Base-by-base conservation (phyloP, 92 coral and sea anemone species). In the Actinostola sp. region DNA sequence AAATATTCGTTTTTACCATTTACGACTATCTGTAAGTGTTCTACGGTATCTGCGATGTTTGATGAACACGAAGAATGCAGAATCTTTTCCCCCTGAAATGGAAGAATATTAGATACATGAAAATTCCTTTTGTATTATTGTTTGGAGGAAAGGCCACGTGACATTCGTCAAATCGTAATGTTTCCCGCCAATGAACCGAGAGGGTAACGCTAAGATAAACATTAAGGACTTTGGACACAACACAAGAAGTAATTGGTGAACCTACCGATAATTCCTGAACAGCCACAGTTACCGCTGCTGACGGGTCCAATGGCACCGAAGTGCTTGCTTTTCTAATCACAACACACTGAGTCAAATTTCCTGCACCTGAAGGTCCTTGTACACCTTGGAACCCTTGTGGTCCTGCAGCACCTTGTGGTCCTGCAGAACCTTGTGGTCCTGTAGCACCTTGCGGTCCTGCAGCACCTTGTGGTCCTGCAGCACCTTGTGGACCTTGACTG, bases 11-110 rank as follows among this genome's bases (percentile, higher is more conserved):
- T 68, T 17, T 68, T 32, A 0, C 62, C 62, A 68, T 14, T 57
- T 19, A 34, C 34, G 0, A 24, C 1, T 27, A 23, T 35, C 12
- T 67, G 49, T 24, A 31, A 24, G 42, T 38, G 72, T 1, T 67
- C 25, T 17, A 49, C 42, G 13, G 60, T 29, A 32, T 67, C 72
- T 16, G 72, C 84, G 10, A 26, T 61, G 24, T 79, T 59, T 8
- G 84, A 69, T n/a, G 72, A 79, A 39, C 84, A 79, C 34, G 72
- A 51, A 28, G 27, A 67, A 11, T 61, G 63, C 38, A 79, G 25
- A 41, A 79, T 79, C 84, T 71, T 79, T 17, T 70, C 44, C 23
- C 63, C 84, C 84, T 79, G 73, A n/a, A n/a, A n/a, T n/a, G n/a
- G 36, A 76, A 55, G 13, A 36, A 52, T 16, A 16, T 31, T 27